Evolutionary conservation across 1,140 invertebrate genomes (phyloP).

Genomic region (Heterodera carotae): DNA sequence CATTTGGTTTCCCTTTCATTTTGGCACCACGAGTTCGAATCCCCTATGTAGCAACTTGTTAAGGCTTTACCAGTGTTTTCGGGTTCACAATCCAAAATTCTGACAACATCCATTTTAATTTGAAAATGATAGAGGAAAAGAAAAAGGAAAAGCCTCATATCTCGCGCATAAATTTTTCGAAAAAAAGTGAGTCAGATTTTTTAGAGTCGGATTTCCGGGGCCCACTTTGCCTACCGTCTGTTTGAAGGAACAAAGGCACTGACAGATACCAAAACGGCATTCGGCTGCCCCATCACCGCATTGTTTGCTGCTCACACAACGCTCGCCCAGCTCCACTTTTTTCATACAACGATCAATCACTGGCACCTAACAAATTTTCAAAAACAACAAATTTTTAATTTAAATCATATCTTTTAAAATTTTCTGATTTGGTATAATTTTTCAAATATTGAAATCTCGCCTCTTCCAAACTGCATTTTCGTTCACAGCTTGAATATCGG

Average conservation of each 20-base stretch:
- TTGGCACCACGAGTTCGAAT: too few species aligned
- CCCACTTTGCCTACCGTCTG: slow-evolving; percentile 35
- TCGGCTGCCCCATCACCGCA: slow-evolving; percentile 55
- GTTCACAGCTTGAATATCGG: slow-evolving; percentile 63
- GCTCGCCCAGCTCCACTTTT: slow-evolving; percentile 48
- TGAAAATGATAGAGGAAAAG: too few species aligned
- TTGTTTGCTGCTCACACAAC: slow-evolving; percentile 59
- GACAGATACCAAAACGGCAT: slow-evolving; percentile 64
- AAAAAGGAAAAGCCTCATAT: too few species aligned
- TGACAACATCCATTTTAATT: too few species aligned
- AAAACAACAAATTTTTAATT: slow-evolving; percentile 21
- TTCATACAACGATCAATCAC: slow-evolving; percentile 56
- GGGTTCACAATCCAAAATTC: too few species aligned
- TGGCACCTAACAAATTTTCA: slow-evolving; percentile 43
- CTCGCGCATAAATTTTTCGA: too few species aligned
- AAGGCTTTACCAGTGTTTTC: too few species aligned
- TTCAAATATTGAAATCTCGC: not conserved
- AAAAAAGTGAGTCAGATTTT: too few species aligned
- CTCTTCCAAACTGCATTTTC: slow-evolving; percentile 49
- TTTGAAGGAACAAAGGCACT: slow-evolving; percentile 61
- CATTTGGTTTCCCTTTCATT: too few species aligned
- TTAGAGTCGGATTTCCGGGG: not conserved
- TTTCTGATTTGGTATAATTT: too few species aligned
- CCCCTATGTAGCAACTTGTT: too few species aligned
- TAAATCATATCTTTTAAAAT: not conserved